A percentile compares a stretch with the other conserved stretches of the same genome.
Conservation (phyloP, 2,797 vertebrate species). For the Naso thynnoides region DNA sequence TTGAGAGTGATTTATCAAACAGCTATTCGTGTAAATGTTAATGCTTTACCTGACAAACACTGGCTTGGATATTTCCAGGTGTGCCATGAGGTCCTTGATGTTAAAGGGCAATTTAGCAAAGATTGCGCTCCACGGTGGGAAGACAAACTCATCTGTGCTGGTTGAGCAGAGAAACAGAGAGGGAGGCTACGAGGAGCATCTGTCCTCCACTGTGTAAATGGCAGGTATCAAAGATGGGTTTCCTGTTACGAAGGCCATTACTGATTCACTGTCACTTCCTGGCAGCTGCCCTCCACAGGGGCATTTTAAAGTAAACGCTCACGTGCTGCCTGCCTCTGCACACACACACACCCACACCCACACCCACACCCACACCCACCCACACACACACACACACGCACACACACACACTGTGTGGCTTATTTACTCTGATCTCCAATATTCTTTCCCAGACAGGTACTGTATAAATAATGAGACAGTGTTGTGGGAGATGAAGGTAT, state of each 20-base stretch:
- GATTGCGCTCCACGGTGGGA: neutral
- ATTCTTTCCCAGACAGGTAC: conserved; percentile 60
- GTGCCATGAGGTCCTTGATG: conserved; percentile 6
- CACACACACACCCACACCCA: conserved; percentile 43
- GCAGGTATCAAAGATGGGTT: conserved; percentile 47
- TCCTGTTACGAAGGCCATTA: conserved; percentile 57
- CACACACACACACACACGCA: conserved; percentile 42
- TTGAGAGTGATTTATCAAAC: conserved; percentile 39
- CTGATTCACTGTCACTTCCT: conserved; percentile 59
- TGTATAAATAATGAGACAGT: conserved; percentile 70
- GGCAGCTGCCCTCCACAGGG: conserved; percentile 50
- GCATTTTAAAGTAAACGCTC: conserved; percentile 62
- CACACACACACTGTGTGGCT: conserved; percentile 33
- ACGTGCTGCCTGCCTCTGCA: conserved; percentile 35
- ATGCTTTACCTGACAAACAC: conserved; percentile 42
- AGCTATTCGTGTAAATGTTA: conserved; percentile 43
- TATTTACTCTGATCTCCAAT: conserved; percentile 64
- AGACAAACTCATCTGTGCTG: conserved; percentile 25
- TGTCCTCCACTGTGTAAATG: conserved; percentile 56
- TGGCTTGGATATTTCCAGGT: conserved; percentile 38
- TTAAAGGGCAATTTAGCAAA: conserved; percentile 33
- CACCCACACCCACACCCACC: conserved; percentile 39
- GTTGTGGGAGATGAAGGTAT: conserved; percentile 56
- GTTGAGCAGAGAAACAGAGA: neutral
- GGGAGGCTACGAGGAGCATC: conserved; percentile 26